Evolutionary conservation across 2,113 vertebrate species (phyloP).

Genomic region (Balaenoptera acutorostrata): DNA sequence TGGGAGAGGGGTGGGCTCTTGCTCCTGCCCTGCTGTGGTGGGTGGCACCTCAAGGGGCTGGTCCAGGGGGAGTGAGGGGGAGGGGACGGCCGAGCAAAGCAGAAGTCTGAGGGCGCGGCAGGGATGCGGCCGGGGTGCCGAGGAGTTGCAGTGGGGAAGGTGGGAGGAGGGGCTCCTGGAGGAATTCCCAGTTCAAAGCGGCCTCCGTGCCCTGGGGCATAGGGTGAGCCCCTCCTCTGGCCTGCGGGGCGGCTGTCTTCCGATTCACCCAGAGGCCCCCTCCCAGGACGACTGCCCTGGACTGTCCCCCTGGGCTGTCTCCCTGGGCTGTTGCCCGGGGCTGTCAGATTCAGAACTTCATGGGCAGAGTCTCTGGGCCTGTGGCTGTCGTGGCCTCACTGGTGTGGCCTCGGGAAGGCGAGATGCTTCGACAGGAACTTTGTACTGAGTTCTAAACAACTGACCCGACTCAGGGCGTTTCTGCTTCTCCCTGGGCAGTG

Average conservation of each 20-base stretch:
- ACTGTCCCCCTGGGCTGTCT: neutral
- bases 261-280: neutral
- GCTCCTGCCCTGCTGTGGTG: no score
- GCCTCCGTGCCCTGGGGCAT: neutral
- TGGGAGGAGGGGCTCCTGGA: neutral
- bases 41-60: neutral
- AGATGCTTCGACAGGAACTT: neutral
- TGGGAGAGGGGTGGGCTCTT: neutral
- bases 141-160: neutral
- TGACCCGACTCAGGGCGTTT: fast-evolving
- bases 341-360: neutral
- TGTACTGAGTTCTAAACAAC: neutral
- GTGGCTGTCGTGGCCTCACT: neutral
- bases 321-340: neutral
- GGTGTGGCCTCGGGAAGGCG: neutral
- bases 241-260: neutral
- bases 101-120: fast-evolving
- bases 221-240: neutral
- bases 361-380: neutral
- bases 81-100: neutral
- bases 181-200: neutral
- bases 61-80: fast-evolving
- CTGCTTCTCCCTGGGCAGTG: neutral
- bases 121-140: fast-evolving
- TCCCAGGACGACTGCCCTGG: neutral